These are phyloP conservation scores for Tragelaphus imberbis DNA, from an alignment of 2,113 vertebrate genomes.

Conservation along the genomic window DNA sequence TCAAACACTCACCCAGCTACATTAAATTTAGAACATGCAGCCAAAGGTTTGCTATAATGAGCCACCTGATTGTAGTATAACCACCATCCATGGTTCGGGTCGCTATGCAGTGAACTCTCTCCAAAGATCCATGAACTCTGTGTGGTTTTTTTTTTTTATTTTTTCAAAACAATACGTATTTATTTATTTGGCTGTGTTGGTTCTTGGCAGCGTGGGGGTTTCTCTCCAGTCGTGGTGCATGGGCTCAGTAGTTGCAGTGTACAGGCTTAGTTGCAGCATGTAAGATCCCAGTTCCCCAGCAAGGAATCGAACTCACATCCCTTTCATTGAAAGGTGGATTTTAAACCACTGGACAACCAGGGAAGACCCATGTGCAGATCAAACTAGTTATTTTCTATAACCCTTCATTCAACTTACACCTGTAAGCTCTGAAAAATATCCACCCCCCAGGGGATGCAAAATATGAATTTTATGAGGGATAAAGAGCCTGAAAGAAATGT, in stretches of 20 bases:
- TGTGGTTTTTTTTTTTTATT: neutral
- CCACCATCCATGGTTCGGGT: neutral
- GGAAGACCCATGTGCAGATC: neutral
- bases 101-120: neutral
- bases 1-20: neutral
- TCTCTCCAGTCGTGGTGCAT: rapidly evolving
- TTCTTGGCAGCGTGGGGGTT: neutral
- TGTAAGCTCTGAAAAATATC: neutral
- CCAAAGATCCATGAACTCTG: neutral
- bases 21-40: neutral
- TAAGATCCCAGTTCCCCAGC: neutral
- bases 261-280: neutral
- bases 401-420: neutral
- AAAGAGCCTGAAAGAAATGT: neutral
- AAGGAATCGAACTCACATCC: neutral
- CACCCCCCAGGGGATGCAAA: neutral
- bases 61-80: neutral
- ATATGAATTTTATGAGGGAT: neutral
- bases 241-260: neutral
- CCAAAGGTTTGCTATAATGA: neutral
- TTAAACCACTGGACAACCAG: neutral
- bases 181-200: neutral
- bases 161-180: neutral
- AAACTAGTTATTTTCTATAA: slow-evolving; percentile 13
- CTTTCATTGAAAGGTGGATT: neutral